Evolutionary conservation across 2,888 invertebrate species (phyloP), one percentile per base, ranked within the genome.

Genomic region (Timema cristinae): DNA sequence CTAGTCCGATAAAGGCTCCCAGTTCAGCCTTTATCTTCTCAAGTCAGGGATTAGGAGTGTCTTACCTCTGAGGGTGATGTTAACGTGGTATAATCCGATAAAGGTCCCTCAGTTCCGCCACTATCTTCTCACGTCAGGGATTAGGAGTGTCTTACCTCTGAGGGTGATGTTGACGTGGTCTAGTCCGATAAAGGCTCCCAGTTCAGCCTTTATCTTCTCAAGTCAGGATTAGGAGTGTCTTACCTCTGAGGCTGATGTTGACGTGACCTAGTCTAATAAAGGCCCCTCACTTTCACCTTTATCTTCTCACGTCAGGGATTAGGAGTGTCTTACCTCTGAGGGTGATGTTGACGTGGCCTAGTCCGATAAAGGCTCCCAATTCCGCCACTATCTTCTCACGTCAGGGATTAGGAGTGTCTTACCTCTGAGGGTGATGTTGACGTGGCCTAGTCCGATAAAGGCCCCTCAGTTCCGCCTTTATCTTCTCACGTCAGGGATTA

Each of bases 141-240:
- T n/a, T n/a, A n/a, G n/a, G n/a, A n/a, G n/a, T n/a, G n/a, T n/a
- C 83, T 86, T 86, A 96, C 97, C 93, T 84, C 88, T 89, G 77
- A 98, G 89, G 70, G 98, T 97, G 79, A 98, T 93, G 85, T 98
- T 98, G 83, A 97, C 94, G 83, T 95, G 94, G 80, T 91, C 92
- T 75, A 98, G 87, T 71, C 97, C 98, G 77, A 98, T 92, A 82
- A 92, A 92, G 73, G 97, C 92, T 54, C 96, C 96, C 77, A 98
- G 88, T 83, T 92, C 89, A 78, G 95, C 97, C 79, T 90, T 88
- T 76, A 98, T 86, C 80, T 93, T 91, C 82, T 96, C 94, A 77
- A 90, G 86, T 76, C 95, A 94, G 85, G 95, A 97, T 47, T n/a
- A 66, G 8, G 10, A 49, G 48, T 66, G 66, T 5, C 83, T 86